Percentiles rank a stretch among this genome's conserved stretches.
These are phyloP conservation scores for Saccostrea cuccullata DNA, from an alignment of 1,140 invertebrate species.

Conservation along the genomic window DNA sequence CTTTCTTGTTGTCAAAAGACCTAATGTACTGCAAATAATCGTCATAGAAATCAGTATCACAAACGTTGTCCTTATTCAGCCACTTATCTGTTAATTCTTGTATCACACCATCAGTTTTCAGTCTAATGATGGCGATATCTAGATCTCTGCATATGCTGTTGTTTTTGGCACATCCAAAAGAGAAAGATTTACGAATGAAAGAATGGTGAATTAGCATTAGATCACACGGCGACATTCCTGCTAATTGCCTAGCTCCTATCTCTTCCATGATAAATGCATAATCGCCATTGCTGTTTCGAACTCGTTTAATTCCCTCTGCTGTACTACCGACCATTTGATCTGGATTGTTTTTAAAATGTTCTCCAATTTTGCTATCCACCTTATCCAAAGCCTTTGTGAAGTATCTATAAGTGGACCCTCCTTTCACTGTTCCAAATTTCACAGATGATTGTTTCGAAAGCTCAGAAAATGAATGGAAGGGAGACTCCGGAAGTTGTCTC, in stretches of 20 bases:
- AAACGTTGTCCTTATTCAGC: background rate
- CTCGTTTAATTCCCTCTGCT: slow-evolving; percentile 22
- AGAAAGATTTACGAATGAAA: background rate
- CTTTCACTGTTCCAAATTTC: slow-evolving; percentile 17
- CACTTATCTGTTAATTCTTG: slow-evolving; percentile 32
- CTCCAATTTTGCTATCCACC: slow-evolving; percentile 26
- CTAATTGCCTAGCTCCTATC: background rate
- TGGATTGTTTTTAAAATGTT: slow-evolving; percentile 17
- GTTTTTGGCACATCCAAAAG: slow-evolving; percentile 37
- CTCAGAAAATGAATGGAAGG: slow-evolving; percentile 30
- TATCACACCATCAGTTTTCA: slow-evolving; percentile 31
- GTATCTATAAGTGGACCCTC: background rate
- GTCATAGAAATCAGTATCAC: slow-evolving; percentile 25
- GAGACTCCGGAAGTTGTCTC: background rate
- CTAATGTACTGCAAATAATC: background rate
- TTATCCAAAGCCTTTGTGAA: slow-evolving; percentile 20
- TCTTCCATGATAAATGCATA: slow-evolving; percentile 45
- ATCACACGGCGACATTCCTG: slow-evolving; percentile 32
- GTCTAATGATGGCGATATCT: slow-evolving; percentile 39
- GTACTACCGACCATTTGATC: background rate
- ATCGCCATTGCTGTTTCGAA: background rate
- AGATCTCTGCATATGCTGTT: slow-evolving; percentile 5
- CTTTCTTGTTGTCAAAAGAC: background rate
- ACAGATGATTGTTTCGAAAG: slow-evolving; percentile 4
- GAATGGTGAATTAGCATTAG: slow-evolving; percentile 32